A percentile compares a stretch with the other conserved stretches of the same genome.
These are phyloP conservation scores for Ophiothrix spiculata DNA, from an alignment of 35 echinoderm and acorn worm genomes.

Conservation along the genomic window DNA sequence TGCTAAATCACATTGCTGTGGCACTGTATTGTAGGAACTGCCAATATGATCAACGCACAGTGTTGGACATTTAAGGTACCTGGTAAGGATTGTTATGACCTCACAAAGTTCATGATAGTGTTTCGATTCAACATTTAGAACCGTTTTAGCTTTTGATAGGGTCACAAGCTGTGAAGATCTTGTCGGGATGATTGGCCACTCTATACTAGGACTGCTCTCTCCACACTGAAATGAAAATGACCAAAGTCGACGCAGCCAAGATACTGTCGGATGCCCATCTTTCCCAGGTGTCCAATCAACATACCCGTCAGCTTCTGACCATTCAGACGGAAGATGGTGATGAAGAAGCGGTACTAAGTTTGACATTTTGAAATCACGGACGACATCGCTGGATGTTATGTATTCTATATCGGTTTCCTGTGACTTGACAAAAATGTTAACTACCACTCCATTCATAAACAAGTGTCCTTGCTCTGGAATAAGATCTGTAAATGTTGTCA, in stretches of 20 bases:
- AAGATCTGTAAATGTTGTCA: background rate
- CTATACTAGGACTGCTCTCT: background rate
- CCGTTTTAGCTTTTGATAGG: background rate
- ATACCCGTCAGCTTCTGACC: background rate
- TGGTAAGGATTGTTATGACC: background rate
- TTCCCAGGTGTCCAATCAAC: background rate
- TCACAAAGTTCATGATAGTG: background rate
- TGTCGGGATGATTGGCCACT: conserved; percentile 25
- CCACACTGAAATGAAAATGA: background rate
- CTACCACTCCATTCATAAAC: background rate
- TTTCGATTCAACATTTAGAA: background rate
- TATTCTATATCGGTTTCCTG: background rate
- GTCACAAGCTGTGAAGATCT: background rate
- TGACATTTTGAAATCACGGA: background rate
- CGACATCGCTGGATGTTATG: background rate
- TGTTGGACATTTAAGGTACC: background rate
- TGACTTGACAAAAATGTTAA: background rate
- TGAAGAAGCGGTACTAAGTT: background rate
- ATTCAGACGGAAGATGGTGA: background rate
- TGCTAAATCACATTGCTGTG: background rate
- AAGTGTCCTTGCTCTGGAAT: background rate
- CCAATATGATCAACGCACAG: background rate
- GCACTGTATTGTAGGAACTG: background rate
- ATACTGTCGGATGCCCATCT: background rate
- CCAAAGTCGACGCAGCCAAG: conserved; percentile 4